phyloP scores from a whole-genome alignment of 2,888 invertebrate genomes.

The Catocala fraxini region DNA sequence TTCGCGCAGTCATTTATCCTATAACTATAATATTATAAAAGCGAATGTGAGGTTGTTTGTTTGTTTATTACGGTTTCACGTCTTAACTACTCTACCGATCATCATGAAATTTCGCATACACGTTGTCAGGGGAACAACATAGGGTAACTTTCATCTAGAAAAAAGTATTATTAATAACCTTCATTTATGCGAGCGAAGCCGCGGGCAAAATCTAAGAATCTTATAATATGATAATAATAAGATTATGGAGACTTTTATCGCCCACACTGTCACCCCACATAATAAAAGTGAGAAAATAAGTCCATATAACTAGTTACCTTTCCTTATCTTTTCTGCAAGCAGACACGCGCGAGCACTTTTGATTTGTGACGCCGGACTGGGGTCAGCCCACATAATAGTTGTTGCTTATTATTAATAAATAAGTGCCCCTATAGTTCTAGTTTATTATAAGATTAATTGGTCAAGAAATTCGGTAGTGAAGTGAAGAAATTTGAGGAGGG shows the following conservation, averaged over 20 bases:
- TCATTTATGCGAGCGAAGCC: too few species aligned
- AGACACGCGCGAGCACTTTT: slow-evolving; percentile 47
- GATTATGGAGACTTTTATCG: not conserved
- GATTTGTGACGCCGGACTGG: slow-evolving; percentile 64
- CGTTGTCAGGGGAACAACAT: too few species aligned
- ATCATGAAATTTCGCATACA: too few species aligned
- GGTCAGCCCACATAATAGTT: slow-evolving; percentile 3
- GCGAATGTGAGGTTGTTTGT: too few species aligned
- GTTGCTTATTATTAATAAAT: slow-evolving; percentile 37
- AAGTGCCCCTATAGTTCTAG: slow-evolving; percentile 25
- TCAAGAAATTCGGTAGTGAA: not conserved
- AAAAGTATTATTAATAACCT: too few species aligned
- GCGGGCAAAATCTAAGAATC: too few species aligned
- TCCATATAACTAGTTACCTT: slow-evolving; percentile 21
- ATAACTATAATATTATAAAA: too few species aligned
- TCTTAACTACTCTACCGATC: too few species aligned
- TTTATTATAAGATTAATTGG: slow-evolving; percentile 15
- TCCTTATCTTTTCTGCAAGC: slow-evolving; percentile 1
- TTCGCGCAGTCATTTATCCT: too few species aligned
- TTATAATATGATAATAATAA: too few species aligned
- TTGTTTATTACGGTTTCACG: too few species aligned
- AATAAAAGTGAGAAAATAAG: slow-evolving; percentile 65
- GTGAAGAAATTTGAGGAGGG: not conserved
- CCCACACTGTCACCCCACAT: slow-evolving; percentile 39
- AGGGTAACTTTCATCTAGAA: too few species aligned